Percentiles rank a stretch among this genome's conserved stretches.
phyloP scores from a whole-genome alignment of 2,888 invertebrate species.

The Phengaris alcon region DNA sequence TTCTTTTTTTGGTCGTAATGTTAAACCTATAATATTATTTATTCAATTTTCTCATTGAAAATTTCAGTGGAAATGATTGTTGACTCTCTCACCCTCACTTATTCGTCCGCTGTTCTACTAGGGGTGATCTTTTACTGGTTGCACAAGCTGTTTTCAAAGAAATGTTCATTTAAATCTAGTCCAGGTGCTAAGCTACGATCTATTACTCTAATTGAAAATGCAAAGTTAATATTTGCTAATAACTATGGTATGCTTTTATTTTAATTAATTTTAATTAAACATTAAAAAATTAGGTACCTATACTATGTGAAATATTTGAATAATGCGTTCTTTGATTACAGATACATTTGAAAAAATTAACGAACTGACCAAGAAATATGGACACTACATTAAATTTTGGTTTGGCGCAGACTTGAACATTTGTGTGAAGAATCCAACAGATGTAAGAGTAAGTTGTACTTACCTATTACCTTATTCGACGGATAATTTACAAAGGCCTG shows the following conservation, averaged over 20 bases:
- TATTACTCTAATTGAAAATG: not conserved
- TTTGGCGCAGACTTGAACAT: not conserved
- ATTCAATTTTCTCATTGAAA: too few species aligned
- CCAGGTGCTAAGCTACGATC: not conserved
- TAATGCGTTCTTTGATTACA: not conserved
- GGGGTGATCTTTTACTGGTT: not conserved
- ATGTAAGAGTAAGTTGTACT: not conserved
- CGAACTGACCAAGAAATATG: not conserved
- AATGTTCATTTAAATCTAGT: not conserved
- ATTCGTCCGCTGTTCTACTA: not conserved
- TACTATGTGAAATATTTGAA: not conserved
- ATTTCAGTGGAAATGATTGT: not conserved
- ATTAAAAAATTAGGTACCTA: not conserved
- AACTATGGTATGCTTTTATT: not conserved
- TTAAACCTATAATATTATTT: too few species aligned
- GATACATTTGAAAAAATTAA: not conserved
- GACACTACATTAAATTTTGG: not conserved
- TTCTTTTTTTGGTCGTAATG: too few species aligned
- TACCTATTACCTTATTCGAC: not conserved
- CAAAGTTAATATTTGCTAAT: not conserved
- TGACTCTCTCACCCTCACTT: not conserved
- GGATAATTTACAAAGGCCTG: too few species aligned
- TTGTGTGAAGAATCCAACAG: constrained; percentile 4
- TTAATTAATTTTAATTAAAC: not conserved
- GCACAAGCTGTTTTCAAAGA: not conserved